A percentile compares a stretch with the other conserved stretches of the same genome.
These are phyloP conservation scores for Bacillus rossius DNA, from an alignment of 1,140 invertebrate genomes.

Conservation along the genomic window DNA sequence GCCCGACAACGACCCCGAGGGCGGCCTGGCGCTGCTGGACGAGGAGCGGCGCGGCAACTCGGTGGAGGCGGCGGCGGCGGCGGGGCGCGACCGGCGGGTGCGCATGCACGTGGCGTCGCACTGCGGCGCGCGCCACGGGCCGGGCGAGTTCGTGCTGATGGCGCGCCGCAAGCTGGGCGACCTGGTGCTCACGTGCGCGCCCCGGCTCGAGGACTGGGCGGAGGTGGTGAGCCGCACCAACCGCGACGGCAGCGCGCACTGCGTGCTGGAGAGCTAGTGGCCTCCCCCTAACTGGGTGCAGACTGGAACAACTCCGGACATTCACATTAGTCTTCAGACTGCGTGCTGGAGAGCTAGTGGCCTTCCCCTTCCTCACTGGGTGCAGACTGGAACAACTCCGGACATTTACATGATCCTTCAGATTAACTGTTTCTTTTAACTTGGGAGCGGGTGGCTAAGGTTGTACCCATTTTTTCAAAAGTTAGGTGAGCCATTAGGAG, in stretches of 20 bases:
- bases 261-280: conserved; percentile 49
- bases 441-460: too few species aligned
- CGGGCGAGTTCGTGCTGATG: conserved; percentile 74
- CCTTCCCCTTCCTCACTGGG: too few species aligned
- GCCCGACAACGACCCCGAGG: neutral
- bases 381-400: too few species aligned
- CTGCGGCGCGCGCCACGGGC: conserved; percentile 62
- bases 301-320: too few species aligned
- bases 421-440: too few species aligned
- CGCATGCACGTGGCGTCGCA: conserved; percentile 53
- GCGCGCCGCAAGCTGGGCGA: conserved; percentile 64
- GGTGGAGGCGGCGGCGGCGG: conserved; percentile 54
- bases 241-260: conserved; percentile 55
- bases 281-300: too few species aligned
- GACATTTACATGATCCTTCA: too few species aligned
- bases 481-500: too few species aligned
- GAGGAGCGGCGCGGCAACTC: conserved; percentile 58
- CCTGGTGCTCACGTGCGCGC: conserved; percentile 64
- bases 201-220: conserved; percentile 62
- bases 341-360: conserved; percentile 49
- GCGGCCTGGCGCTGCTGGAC: conserved; percentile 30
- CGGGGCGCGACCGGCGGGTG: conserved; percentile 24
- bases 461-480: too few species aligned
- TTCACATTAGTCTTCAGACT: too few species aligned
- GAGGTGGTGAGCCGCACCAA: conserved; percentile 51